These are phyloP conservation scores for Asarcornis scutulata DNA, from an alignment of 2,113 vertebrate species.

Conservation along the genomic window DNA sequence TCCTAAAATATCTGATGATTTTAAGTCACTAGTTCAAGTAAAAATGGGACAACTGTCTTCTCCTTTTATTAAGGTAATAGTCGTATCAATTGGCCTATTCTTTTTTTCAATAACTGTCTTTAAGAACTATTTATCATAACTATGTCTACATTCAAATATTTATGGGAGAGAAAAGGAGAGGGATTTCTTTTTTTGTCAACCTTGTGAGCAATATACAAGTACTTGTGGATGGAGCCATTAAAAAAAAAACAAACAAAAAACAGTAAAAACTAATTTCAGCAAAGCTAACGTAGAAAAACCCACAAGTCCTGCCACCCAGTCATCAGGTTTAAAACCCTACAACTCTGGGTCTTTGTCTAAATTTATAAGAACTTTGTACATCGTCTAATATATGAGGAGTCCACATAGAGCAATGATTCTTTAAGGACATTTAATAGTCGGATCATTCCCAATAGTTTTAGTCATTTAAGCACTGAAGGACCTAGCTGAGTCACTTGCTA, in stretches of 20 bases:
- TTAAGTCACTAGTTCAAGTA: not conserved
- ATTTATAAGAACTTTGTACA: not conserved
- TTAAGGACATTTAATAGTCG: not conserved
- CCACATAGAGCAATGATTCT: not conserved
- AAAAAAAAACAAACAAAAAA: not conserved
- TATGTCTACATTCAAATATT: not conserved
- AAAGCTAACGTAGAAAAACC: not conserved
- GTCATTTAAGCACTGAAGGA: not conserved
- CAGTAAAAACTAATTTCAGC: not conserved
- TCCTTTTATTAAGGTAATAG: not conserved
- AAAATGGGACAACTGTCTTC: not conserved
- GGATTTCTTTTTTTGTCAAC: not conserved
- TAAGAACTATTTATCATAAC: not conserved
- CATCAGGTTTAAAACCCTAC: not conserved
- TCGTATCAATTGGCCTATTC: rapidly evolving
- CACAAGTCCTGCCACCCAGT: not conserved
- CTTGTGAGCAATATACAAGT: not conserved
- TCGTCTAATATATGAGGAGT: not conserved
- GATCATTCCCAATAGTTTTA: not conserved
- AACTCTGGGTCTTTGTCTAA: not conserved
- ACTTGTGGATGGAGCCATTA: not conserved
- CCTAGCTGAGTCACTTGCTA: not conserved
- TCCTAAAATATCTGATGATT: not conserved
- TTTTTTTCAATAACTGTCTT: not conserved
- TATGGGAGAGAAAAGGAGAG: not conserved